Conservation (phyloP, 2,888 invertebrate species). For the Cactoblastis cactorum region DNA sequence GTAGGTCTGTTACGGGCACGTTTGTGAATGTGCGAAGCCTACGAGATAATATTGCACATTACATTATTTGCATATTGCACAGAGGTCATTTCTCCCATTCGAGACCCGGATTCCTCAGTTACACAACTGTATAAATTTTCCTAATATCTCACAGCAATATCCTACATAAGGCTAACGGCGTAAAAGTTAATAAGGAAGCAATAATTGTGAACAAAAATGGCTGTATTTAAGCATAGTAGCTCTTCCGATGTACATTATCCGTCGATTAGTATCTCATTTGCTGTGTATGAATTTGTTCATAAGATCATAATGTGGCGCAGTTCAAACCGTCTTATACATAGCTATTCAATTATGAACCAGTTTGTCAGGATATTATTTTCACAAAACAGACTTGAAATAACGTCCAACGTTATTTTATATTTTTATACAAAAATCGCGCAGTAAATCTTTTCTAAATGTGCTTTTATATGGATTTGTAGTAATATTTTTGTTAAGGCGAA, state of each 20-base stretch:
- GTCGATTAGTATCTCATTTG: background rate
- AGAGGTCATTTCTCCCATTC: background rate
- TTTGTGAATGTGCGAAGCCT: constrained; percentile 9
- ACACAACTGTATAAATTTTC: background rate
- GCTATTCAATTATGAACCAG: too few species aligned
- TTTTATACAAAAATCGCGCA: too few species aligned
- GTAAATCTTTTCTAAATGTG: too few species aligned
- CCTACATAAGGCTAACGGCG: background rate
- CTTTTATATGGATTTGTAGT: too few species aligned
- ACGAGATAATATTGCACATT: background rate
- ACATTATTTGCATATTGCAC: too few species aligned
- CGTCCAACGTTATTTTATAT: too few species aligned
- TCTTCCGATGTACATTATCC: background rate
- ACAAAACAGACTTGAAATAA: too few species aligned
- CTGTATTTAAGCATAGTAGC: background rate
- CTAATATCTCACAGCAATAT: background rate
- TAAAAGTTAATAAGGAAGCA: constrained; percentile 7
- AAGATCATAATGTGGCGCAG: too few species aligned
- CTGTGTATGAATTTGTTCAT: too few species aligned
- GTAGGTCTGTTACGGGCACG: background rate
- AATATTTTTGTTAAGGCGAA: too few species aligned
- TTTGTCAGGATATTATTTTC: too few species aligned
- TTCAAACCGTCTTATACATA: too few species aligned
- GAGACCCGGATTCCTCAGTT: constrained; percentile 4
- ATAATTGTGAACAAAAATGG: background rate